A percentile compares a stretch with the other conserved stretches of the same genome.
Evolutionary conservation across 2,797 vertebrate species (phyloP).

Genomic region (Lates japonicus): DNA sequence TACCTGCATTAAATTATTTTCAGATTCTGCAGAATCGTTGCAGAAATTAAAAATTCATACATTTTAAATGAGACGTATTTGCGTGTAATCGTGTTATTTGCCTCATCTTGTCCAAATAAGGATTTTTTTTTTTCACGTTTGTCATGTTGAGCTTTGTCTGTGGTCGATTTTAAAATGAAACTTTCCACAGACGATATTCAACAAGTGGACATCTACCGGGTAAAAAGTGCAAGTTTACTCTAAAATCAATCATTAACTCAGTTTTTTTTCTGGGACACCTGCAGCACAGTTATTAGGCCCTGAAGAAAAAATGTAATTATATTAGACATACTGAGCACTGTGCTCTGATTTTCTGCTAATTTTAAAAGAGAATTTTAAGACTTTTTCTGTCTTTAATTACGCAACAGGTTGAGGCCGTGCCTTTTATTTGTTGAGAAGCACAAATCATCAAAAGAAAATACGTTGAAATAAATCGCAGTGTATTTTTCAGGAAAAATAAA

Average conservation of each 20-base stretch:
- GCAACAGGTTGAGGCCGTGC: conserved; percentile 57
- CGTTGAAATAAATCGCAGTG: background rate
- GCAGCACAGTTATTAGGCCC: conserved; percentile 6
- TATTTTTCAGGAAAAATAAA: background rate
- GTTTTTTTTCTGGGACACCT: conserved; percentile 36
- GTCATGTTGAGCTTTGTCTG: conserved; percentile 17
- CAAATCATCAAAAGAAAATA: conserved; percentile 4
- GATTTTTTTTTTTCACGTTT: background rate
- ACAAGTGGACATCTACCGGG: conserved; percentile 68
- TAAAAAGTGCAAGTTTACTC: conserved; percentile 79
- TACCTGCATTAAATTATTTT: background rate
- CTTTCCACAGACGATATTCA: conserved; percentile 57
- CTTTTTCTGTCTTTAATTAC: conserved; percentile 19
- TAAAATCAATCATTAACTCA: conserved; percentile 83
- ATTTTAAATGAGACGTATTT: background rate
- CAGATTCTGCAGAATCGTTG: background rate
- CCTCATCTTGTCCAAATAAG: background rate
- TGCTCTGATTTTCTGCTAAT: background rate
- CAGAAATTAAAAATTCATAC: background rate
- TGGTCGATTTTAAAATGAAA: conserved; percentile 40
- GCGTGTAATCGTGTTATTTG: background rate
- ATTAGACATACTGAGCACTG: background rate
- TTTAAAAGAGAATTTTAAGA: background rate
- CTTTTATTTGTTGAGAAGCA: background rate
- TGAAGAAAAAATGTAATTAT: background rate